Evolutionary conservation across 2,113 vertebrate genomes (phyloP).

Genomic region (Labeo catla): DNA sequence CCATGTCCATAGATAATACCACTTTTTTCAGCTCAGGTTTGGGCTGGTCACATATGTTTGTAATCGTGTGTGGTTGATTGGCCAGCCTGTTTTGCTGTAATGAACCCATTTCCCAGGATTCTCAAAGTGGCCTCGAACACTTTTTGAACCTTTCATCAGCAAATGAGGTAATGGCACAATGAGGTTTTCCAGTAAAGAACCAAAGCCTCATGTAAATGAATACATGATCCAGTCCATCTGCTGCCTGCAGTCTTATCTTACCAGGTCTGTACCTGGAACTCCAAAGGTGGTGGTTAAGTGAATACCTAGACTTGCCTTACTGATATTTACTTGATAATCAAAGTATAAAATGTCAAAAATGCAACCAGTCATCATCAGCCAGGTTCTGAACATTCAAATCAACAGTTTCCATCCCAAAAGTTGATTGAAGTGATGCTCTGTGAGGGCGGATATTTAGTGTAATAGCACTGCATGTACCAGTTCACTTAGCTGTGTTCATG

Average conservation of each 20-base stretch:
- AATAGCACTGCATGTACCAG: not conserved
- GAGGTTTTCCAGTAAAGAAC: constrained; percentile 39
- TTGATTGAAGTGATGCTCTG: not conserved
- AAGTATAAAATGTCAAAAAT: not conserved
- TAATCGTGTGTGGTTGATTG: constrained; percentile 44
- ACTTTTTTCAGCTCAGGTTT: not conserved
- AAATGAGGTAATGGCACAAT: constrained; percentile 57
- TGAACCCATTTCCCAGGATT: constrained; percentile 47
- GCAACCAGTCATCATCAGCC: not conserved
- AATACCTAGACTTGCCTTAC: not conserved
- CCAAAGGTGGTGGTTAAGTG: not conserved
- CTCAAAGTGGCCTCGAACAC: constrained; percentile 46
- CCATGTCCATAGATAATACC: not conserved
- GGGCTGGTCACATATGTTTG: constrained; percentile 55
- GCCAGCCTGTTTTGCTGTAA: constrained; percentile 46
- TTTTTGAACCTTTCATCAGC: constrained; percentile 39
- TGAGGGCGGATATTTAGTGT: not conserved
- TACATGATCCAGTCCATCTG: constrained; percentile 27
- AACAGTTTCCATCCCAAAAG: not conserved
- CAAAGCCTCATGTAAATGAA: constrained; percentile 35
- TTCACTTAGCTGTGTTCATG: not conserved
- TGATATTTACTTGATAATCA: not conserved
- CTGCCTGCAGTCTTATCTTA: constrained; percentile 13
- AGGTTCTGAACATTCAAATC: not conserved
- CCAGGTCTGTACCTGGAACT: constrained; percentile 19